phyloP scores from a whole-genome alignment of 2,113 vertebrate species.

The Xyrauchen texanus region DNA sequence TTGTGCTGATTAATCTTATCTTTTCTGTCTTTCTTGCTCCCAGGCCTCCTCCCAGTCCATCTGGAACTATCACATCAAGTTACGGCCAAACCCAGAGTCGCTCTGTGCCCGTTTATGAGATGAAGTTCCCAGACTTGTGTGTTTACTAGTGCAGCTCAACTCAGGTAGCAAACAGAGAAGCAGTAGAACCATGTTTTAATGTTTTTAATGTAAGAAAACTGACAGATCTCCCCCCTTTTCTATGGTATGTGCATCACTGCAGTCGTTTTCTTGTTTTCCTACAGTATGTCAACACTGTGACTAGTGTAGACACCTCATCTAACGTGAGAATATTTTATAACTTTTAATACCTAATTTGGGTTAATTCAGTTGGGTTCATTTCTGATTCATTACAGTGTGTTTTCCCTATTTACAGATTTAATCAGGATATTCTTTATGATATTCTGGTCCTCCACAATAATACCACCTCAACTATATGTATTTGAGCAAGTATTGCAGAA shows the following conservation, averaged over 20 bases:
- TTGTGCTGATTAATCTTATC: slow-evolving; percentile 24
- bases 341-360: too few relatives aligned
- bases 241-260: too few relatives aligned
- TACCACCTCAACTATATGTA: neutral
- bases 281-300: neutral
- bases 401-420: neutral
- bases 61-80: slow-evolving; percentile 76
- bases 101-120: slow-evolving; percentile 95
- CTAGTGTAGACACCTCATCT: neutral
- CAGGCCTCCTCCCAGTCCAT: slow-evolving; percentile 93
- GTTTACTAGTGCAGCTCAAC: slow-evolving; percentile 81
- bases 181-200: neutral
- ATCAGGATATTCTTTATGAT: neutral
- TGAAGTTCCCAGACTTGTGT: slow-evolving; percentile 96
- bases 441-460: neutral
- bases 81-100: slow-evolving; percentile 88
- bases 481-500: neutral
- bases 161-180: slow-evolving; percentile 3
- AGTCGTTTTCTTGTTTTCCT: too few relatives aligned
- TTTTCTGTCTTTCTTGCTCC: slow-evolving; percentile 22
- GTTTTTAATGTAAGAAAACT: neutral
- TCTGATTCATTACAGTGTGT: too few relatives aligned
- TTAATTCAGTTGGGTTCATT: too few relatives aligned
- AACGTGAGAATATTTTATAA: too few relatives aligned
- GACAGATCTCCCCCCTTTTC: too few relatives aligned